Percentiles rank a stretch among this genome's conserved stretches.
Conservation (phyloP, 2,888 invertebrate genomes). For the Yponomeuta plumbellus region DNA sequence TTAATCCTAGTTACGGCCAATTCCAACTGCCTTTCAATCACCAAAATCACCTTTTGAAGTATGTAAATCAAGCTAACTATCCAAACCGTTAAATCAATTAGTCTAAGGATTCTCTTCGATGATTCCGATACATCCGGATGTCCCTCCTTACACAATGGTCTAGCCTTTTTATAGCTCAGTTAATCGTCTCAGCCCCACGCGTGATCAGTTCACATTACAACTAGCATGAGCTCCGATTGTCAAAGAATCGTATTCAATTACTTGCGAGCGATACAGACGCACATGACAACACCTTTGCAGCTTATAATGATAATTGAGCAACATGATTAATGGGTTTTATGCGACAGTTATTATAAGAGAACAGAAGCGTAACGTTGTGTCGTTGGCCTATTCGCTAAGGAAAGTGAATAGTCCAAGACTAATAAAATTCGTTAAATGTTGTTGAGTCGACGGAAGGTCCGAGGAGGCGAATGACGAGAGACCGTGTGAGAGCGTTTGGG, state of each 20-base stretch:
- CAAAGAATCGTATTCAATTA: constrained; percentile 19
- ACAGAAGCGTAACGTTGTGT: not conserved
- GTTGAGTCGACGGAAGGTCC: no score
- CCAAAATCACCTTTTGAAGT: no score
- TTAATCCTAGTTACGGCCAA: no score
- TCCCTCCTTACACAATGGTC: not conserved
- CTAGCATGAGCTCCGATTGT: constrained; percentile 30
- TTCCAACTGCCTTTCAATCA: no score
- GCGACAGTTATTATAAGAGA: constrained; percentile 4
- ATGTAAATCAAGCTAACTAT: no score
- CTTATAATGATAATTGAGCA: constrained; percentile 41
- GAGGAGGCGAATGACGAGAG: no score
- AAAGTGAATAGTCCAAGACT: not conserved
- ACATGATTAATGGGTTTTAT: constrained; percentile 50
- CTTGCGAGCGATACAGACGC: constrained; percentile 22
- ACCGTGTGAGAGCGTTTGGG: no score
- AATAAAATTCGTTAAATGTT: no score
- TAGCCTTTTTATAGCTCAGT: not conserved
- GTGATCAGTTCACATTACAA: constrained; percentile 49
- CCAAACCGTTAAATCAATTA: no score
- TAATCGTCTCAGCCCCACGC: constrained; percentile 40
- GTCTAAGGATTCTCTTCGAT: no score
- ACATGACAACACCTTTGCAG: constrained; percentile 21
- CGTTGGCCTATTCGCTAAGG: not conserved
- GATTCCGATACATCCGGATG: no score